Conservation (phyloP, 2,888 invertebrate species). For the Apocheima hispidaria region DNA sequence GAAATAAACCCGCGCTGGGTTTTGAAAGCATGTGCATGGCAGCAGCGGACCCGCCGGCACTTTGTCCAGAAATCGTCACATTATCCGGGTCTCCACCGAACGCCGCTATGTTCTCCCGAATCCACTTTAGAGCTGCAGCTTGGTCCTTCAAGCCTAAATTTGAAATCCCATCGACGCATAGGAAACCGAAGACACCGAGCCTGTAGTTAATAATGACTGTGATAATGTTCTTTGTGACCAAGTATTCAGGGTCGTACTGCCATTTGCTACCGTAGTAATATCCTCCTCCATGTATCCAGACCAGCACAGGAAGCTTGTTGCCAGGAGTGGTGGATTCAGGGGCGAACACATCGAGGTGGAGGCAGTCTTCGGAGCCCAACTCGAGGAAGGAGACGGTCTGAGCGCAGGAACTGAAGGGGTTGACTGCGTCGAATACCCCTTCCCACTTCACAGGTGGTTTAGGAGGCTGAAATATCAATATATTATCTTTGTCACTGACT, state of each 20-base stretch:
- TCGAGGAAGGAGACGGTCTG: slow-evolving; percentile 62
- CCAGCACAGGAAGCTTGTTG: slow-evolving; percentile 66
- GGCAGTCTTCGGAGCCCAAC: slow-evolving; percentile 71
- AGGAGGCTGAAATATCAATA: slow-evolving; percentile 62
- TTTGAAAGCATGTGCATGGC: slow-evolving; percentile 73
- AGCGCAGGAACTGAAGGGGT: slow-evolving; percentile 63
- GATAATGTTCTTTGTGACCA: slow-evolving; percentile 69
- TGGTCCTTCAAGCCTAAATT: slow-evolving; percentile 79
- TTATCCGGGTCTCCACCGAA: slow-evolving; percentile 80
- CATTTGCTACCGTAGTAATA: slow-evolving; percentile 77
- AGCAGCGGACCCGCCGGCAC: slow-evolving; percentile 73
- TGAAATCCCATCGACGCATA: slow-evolving; percentile 70
- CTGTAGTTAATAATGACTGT: slow-evolving; percentile 74
- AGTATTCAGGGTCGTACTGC: slow-evolving; percentile 75
- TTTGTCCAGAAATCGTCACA: slow-evolving; percentile 76
- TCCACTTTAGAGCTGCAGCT: slow-evolving; percentile 75
- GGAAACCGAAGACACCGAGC: slow-evolving; percentile 73
- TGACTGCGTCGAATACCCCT: slow-evolving; percentile 64
- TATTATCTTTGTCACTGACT: slow-evolving; percentile 53
- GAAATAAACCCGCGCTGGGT: slow-evolving; percentile 69
- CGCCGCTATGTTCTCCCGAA: slow-evolving; percentile 69
- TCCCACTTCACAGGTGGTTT: slow-evolving; percentile 63
- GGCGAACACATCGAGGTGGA: slow-evolving; percentile 70
- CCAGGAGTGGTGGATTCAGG: slow-evolving; percentile 54
- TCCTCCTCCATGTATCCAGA: slow-evolving; percentile 77